These are phyloP conservation scores for Myzus persicae DNA, from an alignment of 1,140 invertebrate species.

Conservation along the genomic window DNA sequence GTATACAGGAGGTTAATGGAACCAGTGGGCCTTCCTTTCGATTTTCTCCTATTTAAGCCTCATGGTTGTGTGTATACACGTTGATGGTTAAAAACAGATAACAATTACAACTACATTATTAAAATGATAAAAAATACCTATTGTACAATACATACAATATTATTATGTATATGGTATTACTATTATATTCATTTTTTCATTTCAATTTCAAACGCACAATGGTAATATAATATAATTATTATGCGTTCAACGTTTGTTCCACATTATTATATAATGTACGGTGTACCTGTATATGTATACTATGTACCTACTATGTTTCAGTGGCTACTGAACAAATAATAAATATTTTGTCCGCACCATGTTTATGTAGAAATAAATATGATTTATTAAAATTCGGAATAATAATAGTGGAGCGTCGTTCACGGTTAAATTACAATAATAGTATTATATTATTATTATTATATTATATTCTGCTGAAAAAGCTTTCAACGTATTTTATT, in stretches of 20 bases:
- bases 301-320: background rate
- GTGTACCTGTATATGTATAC: too few relatives aligned
- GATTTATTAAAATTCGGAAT: constrained; percentile 1
- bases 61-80: background rate
- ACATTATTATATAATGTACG: background rate
- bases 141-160: background rate
- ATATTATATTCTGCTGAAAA: background rate
- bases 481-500: background rate
- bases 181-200: background rate
- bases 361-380: constrained; percentile 16
- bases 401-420: background rate
- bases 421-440: constrained; percentile 6
- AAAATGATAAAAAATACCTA: constrained; percentile 19
- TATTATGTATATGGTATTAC: background rate
- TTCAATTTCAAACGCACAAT: background rate
- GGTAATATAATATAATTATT: constrained; percentile 11
- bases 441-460: background rate
- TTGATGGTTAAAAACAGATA: constrained; percentile 18
- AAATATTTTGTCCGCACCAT: background rate
- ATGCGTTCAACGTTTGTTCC: constrained; percentile 15
- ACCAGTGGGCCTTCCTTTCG: constrained; percentile 13
- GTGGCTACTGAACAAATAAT: background rate
- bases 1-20: background rate
- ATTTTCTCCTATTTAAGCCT: constrained; percentile 15
- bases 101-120: constrained; percentile 18